Conservation (phyloP, 2,113 vertebrate genomes). For the Elachura formosa region DNA sequence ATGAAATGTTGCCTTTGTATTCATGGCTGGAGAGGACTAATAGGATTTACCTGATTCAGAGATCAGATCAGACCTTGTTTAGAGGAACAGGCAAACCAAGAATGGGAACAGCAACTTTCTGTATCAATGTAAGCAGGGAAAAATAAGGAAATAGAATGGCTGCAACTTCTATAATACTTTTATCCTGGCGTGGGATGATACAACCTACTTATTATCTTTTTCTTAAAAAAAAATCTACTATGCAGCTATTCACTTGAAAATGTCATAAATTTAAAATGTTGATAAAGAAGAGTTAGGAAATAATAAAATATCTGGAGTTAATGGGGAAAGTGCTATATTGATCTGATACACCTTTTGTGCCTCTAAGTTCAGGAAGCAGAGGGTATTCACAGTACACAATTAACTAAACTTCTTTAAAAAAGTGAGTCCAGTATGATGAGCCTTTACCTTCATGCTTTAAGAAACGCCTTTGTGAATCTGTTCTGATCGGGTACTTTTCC, state of each 20-base stretch:
- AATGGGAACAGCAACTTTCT: neutral
- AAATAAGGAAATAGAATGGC: neutral
- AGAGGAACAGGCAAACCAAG: neutral
- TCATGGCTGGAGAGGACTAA: slow-evolving; percentile 8
- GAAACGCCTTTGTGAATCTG: neutral
- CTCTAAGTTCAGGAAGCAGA: neutral
- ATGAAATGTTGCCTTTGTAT: slow-evolving; percentile 37
- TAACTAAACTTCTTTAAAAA: neutral
- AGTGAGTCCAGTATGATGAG: neutral
- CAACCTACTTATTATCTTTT: neutral
- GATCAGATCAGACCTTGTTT: neutral
- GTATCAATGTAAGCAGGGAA: neutral
- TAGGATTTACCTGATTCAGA: slow-evolving; percentile 12
- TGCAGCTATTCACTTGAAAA: neutral
- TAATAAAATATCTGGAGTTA: neutral
- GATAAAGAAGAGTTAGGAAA: neutral
- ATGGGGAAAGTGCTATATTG: neutral
- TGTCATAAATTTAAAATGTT: neutral
- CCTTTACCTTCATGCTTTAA: neutral
- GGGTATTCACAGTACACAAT: neutral
- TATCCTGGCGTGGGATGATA: neutral
- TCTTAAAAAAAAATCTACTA: neutral
- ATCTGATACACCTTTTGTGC: neutral
- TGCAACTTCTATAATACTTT: neutral
- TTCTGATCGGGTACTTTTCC: neutral